Conservation (phyloP, 2,888 invertebrate genomes). For the Cerastis rubricosa region DNA sequence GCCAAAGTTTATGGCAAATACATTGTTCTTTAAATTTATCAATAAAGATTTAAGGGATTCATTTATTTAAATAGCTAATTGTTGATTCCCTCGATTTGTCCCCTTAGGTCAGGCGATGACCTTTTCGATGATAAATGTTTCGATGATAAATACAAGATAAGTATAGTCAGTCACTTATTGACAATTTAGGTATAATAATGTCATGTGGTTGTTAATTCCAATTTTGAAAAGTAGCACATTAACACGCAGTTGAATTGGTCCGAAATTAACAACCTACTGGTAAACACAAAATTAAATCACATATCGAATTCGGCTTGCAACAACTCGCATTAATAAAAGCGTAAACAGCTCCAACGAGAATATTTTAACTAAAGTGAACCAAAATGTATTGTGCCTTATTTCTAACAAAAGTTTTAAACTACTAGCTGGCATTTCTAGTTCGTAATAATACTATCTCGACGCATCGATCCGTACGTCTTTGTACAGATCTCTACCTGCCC, state of each 20-base stretch:
- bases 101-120: conserved; percentile 57
- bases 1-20: conserved; percentile 13
- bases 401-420: conserved; percentile 60
- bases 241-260: conserved; percentile 5
- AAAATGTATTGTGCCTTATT: conserved; percentile 17
- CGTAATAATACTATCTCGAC: conserved; percentile 65
- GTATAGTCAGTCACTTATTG: conserved; percentile 8
- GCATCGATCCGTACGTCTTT: conserved; percentile 64
- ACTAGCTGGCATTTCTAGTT: conserved; percentile 49
- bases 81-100: conserved; percentile 29
- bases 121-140: conserved; percentile 53
- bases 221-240: background rate
- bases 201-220: conserved; percentile 11
- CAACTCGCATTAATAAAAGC: background rate
- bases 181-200: conserved; percentile 1
- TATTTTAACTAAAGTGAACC: background rate
- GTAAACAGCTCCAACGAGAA: background rate
- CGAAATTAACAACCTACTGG: background rate
- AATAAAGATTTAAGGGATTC: conserved; percentile 15
- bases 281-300: conserved; percentile 1
- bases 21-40: background rate
- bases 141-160: conserved; percentile 48
- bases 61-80: conserved; percentile 27
- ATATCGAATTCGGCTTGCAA: background rate
- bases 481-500: conserved; percentile 84